phyloP scores from a whole-genome alignment of 2,797 vertebrate species.

The Euthynnus affinis region DNA sequence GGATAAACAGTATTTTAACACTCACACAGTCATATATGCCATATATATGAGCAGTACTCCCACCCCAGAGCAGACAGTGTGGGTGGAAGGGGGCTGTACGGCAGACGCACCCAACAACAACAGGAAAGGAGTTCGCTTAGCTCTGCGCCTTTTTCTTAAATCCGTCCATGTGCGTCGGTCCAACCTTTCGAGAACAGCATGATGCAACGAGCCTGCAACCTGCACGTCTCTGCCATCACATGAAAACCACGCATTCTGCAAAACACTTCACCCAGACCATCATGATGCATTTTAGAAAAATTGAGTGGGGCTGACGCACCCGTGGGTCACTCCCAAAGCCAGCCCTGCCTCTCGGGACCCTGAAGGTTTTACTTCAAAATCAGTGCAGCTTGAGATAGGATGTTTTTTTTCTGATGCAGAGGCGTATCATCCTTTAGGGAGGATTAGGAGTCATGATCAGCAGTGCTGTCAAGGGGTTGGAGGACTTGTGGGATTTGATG shows the following conservation, averaged over 20 bases:
- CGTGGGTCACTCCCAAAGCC: not conserved
- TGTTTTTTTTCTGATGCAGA: slow-evolving; percentile 3
- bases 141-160: slow-evolving; percentile 51
- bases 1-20: slow-evolving; percentile 5
- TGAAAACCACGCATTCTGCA: slow-evolving; percentile 29
- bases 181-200: slow-evolving; percentile 62
- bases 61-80: slow-evolving; percentile 62
- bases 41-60: slow-evolving; percentile 47
- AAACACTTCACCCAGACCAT: slow-evolving; percentile 8
- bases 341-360: slow-evolving; percentile 10
- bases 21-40: slow-evolving; percentile 10
- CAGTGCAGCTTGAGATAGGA: slow-evolving; percentile 1
- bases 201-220: slow-evolving; percentile 79
- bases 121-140: slow-evolving; percentile 70
- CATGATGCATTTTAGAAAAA: slow-evolving; percentile 15
- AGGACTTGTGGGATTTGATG: slow-evolving; percentile 20
- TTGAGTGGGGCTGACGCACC: not conserved
- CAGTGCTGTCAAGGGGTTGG: slow-evolving; percentile 30
- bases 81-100: slow-evolving; percentile 63
- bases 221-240: slow-evolving; percentile 25
- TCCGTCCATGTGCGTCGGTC: slow-evolving; percentile 50
- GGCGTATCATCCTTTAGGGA: slow-evolving; percentile 9
- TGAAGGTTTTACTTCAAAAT: not conserved
- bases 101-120: slow-evolving; percentile 75
- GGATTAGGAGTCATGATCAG: slow-evolving; percentile 6